Base-by-base conservation (phyloP, 1,140 invertebrate species). In the Acromyrmex heyeri region DNA sequence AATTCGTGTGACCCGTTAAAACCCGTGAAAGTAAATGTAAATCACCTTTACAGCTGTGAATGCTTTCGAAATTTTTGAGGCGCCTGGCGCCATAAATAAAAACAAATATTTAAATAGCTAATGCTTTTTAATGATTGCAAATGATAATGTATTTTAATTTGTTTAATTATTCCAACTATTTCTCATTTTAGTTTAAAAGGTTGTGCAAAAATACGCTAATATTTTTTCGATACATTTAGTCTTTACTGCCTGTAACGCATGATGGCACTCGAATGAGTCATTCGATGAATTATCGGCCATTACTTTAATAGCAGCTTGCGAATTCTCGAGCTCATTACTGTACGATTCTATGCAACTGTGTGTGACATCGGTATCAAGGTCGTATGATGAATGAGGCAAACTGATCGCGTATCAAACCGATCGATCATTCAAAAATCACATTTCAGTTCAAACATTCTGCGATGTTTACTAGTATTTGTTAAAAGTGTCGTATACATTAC, bases 241-340 rank as follows among this genome's bases (percentile, higher is more conserved):
- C 24, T 21, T 61, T n/a, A 24, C n/a, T 77, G 16, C 10, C 64
- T 27, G 27, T 75, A 64, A 62, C 10, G n/a, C 69, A 64, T 85
- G 72, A 59, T 34, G 57, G 24, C 30, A 61, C 2, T 14, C 8
- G 34, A 75, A 48, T 91, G 89, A 89, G 21, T 89, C 87, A 91
- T n/a, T 44, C 77, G 77, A 87, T 90, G 81, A 90, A 73, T 90
- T 90, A 90, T 90, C 75, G 73, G 53, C 65, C 59, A 62, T 85
- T 79, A 89, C 79, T 90, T 88, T 86, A 70, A 21, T 86, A 62
- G 30, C 55, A 30, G 30, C 64, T 53, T 89, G 64, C 77, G 65
- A 91, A 91, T 88, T 91, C 87, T 83, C 85, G 57, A 62, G 81
- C 87, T 88, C 72, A 44, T 88, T 82, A 72, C 2, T 72, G 70